A percentile compares a stretch with the other conserved stretches of the same genome.
Evolutionary conservation across 1,140 invertebrate species (phyloP).

Genomic region (Tyrophagus putrescentiae): DNA sequence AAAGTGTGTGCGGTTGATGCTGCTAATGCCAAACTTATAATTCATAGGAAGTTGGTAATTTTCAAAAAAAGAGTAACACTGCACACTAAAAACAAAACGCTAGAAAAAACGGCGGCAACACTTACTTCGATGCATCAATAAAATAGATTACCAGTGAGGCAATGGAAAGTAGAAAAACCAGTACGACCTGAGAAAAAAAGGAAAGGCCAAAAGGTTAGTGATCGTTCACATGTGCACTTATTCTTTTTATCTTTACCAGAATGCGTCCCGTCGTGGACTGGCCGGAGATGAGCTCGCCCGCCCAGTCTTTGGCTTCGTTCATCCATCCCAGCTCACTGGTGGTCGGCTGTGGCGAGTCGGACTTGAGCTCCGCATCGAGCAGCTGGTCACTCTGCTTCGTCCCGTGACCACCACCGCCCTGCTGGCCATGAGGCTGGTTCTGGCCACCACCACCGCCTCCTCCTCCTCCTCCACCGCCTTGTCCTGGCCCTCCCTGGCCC

Average conservation of each 20-base stretch:
- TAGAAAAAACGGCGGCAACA: slow-evolving; percentile 23
- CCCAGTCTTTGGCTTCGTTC: slow-evolving; percentile 99
- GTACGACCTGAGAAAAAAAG: slow-evolving; percentile 73
- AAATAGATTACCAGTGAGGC: slow-evolving; percentile 99
- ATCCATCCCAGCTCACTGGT: slow-evolving; percentile 75
- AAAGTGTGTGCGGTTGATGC: too few relatives aligned
- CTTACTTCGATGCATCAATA: slow-evolving; percentile 96
- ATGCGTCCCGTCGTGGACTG: slow-evolving; percentile 98
- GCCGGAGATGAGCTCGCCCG: slow-evolving; percentile 97
- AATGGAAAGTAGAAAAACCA: slow-evolving; percentile 99
- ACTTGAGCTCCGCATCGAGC: neutral
- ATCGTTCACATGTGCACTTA: too few relatives aligned
- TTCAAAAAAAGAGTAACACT: too few relatives aligned
- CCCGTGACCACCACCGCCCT: too few relatives aligned
- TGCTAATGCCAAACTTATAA: too few relatives aligned
- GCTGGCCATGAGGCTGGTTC: slow-evolving; percentile 23
- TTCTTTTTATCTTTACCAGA: slow-evolving; percentile 88
- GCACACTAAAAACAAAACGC: neutral
- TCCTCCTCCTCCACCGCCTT: neutral
- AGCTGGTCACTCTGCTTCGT: neutral
- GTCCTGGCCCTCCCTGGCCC: neutral
- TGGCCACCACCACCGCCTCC: slow-evolving; percentile 23
- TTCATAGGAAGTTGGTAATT: too few relatives aligned
- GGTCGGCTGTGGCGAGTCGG: slow-evolving; percentile 20
- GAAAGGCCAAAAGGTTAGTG: too few relatives aligned